Base-by-base conservation (phyloP, 1,140 invertebrate species). In the Conus betulinus region DNA sequence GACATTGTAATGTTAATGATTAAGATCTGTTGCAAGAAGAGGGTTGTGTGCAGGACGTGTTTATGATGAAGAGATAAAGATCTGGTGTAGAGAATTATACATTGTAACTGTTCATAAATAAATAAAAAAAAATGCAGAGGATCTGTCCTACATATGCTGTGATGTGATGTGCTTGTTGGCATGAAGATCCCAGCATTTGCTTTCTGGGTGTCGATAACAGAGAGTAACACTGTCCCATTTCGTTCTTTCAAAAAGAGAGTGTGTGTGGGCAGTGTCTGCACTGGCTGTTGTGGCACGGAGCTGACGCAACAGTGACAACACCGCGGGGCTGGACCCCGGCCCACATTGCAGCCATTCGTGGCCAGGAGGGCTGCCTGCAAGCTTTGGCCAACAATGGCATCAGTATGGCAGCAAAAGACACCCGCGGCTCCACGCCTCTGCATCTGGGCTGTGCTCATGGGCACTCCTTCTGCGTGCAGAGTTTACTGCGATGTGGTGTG, bases 281-380 rank as follows among this genome's bases (percentile, higher is more conserved):
- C 88, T 95, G 95, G 95, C 88, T 95, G 84, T 88, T 95, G 63
- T 95, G 95, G 95, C 94, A 95, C 90, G 94, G 94, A 7, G 95
- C 95, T 83, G 94, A 95, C 91, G 91, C 94, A 4, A 94, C 94
- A 11, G 94, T 95, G 15, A 91, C 92, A 3, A 95, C 95, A 76
- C 93, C 94, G 27, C 91, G 92, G 88, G 95, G 95, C 6, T 95
- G 95, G 95, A 95, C 95, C 8, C 94, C 94, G 11, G 94, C 94
- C 23, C 95, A 95, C 85, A 94, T 95, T 81, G 94, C 95, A 67
- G 94, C 95, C 57, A 95, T 95, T 17, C 91, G 93, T 83, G 95
- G 95, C 27, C 93, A 94, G 79, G 94, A 95, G 92, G 92, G 93
- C 55, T 95, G 94, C 90, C 91, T 95, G 51, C 89, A 95, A 93